These are phyloP conservation scores for Synchiropus splendidus DNA, from an alignment of 2,113 vertebrate genomes.

Conservation along the genomic window DNA sequence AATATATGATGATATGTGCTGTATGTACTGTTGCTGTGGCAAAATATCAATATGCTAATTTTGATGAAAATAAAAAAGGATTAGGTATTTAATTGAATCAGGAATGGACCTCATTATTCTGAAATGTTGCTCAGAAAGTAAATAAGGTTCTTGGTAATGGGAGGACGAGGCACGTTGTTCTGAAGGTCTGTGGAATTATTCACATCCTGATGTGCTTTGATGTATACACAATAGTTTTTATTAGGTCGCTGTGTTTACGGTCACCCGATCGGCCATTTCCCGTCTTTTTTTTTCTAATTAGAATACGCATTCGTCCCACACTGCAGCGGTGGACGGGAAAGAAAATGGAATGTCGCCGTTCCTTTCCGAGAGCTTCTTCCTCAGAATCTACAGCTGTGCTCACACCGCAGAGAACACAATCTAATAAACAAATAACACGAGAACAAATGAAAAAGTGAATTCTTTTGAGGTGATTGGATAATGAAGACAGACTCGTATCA, in stretches of 20 bases:
- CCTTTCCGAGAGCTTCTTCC: conserved; percentile 4
- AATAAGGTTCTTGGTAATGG: conserved; percentile 79
- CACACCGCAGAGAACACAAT: conserved; percentile 15
- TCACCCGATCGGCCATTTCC: conserved; percentile 55
- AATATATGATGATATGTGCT: too few species aligned
- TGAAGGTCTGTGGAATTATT: conserved; percentile 76
- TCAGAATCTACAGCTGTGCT: conserved; percentile 11
- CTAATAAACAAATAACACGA: conserved; percentile 23
- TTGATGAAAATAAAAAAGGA: too few species aligned
- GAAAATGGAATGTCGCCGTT: conserved; percentile 22
- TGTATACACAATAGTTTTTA: conserved; percentile 73
- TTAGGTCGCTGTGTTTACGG: conserved; percentile 58
- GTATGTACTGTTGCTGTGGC: too few species aligned
- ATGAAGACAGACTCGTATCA: conserved; percentile 50
- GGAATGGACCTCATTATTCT: conserved; percentile 95
- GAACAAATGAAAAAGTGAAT: conserved; percentile 32
- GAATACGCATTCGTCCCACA: conserved; percentile 39
- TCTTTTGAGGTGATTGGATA: conserved; percentile 50
- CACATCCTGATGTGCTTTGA: conserved; percentile 79
- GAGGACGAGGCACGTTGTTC: conserved; percentile 77
- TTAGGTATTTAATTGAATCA: conserved; percentile 99
- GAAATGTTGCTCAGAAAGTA: conserved; percentile 82
- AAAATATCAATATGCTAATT: too few species aligned
- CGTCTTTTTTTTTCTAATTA: conserved; percentile 66
- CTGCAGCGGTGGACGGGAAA: conserved; percentile 17